Evolutionary conservation across 2,888 invertebrate species (phyloP).

Genomic region (Tolmerus cingulatus): DNA sequence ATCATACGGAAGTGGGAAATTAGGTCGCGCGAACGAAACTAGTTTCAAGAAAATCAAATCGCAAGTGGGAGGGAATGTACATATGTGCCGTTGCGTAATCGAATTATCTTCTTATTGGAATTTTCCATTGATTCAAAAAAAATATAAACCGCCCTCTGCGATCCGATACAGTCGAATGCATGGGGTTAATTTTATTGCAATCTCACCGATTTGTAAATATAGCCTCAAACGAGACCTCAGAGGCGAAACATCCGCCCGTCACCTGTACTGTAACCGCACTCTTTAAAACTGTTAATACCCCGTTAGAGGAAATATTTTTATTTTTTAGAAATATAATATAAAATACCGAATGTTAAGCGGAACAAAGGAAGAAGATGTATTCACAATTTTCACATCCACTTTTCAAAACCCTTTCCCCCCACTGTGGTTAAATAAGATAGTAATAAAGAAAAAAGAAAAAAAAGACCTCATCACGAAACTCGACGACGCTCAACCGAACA

Average conservation of each 20-base stretch:
- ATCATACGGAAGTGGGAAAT: conserved; percentile 54
- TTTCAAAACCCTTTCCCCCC: background rate
- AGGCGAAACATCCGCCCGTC: background rate
- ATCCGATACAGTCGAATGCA: background rate
- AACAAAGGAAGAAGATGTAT: background rate
- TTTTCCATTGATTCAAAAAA: background rate
- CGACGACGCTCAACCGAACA: conserved; percentile 56
- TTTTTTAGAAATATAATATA: background rate
- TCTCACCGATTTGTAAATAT: background rate
- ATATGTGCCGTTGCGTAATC: conserved; percentile 9
- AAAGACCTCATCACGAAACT: background rate
- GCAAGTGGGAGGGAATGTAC: background rate
- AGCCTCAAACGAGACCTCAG: background rate
- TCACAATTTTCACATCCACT: background rate
- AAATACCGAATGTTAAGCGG: background rate
- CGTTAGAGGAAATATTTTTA: background rate
- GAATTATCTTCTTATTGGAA: conserved; percentile 32
- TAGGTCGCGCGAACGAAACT: conserved; percentile 52
- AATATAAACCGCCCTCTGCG: background rate
- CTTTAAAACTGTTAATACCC: background rate
- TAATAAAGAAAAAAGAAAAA: background rate
- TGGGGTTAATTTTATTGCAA: background rate
- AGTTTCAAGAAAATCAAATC: conserved; percentile 46
- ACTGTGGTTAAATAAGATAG: background rate
- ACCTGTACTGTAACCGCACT: background rate